A percentile compares a stretch with the other conserved stretches of the same genome.
These are phyloP conservation scores for Zonitis immaculata DNA, from an alignment of 2,888 invertebrate genomes.

Conservation along the genomic window DNA sequence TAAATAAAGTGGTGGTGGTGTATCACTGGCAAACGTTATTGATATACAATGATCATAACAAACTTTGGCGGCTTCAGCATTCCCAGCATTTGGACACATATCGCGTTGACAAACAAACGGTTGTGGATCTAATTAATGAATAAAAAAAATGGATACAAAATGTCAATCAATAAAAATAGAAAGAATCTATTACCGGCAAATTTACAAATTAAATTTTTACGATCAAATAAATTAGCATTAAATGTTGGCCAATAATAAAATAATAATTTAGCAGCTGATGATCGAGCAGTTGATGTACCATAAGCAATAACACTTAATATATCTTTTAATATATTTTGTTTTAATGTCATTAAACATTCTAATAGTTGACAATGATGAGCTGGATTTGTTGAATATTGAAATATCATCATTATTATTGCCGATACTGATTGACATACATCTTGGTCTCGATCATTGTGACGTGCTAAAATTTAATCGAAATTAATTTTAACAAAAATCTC, in stretches of 20 bases:
- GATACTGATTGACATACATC: slow-evolving; percentile 84
- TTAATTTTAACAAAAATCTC: too few species aligned
- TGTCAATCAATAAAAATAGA: too few species aligned
- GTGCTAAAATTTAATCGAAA: slow-evolving; percentile 39
- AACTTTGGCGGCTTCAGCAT: slow-evolving; percentile 85
- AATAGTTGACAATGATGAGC: slow-evolving; percentile 95
- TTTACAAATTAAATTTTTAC: slow-evolving; percentile 81
- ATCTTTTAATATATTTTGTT: slow-evolving; percentile 86
- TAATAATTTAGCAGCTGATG: slow-evolving; percentile 93
- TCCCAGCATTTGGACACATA: slow-evolving; percentile 82
- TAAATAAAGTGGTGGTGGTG: slow-evolving; percentile 90
- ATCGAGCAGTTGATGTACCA: slow-evolving; percentile 87
- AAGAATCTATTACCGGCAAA: slow-evolving; percentile 77
- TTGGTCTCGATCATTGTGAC: slow-evolving; percentile 67
- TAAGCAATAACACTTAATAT: slow-evolving; percentile 93
- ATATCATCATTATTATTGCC: slow-evolving; percentile 94
- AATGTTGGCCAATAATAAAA: slow-evolving; percentile 99
- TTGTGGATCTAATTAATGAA: slow-evolving; percentile 56
- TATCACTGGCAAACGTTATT: slow-evolving; percentile 78
- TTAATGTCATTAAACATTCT: slow-evolving; percentile 93
- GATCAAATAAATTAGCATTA: slow-evolving; percentile 88
- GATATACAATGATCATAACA: slow-evolving; percentile 92
- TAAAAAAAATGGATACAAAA: too few species aligned
- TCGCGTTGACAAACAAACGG: slow-evolving; percentile 88
- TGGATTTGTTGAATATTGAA: slow-evolving; percentile 92